phyloP scores from a whole-genome alignment of 2,113 vertebrate species.

The Ophthalmolycus amberensis region DNA sequence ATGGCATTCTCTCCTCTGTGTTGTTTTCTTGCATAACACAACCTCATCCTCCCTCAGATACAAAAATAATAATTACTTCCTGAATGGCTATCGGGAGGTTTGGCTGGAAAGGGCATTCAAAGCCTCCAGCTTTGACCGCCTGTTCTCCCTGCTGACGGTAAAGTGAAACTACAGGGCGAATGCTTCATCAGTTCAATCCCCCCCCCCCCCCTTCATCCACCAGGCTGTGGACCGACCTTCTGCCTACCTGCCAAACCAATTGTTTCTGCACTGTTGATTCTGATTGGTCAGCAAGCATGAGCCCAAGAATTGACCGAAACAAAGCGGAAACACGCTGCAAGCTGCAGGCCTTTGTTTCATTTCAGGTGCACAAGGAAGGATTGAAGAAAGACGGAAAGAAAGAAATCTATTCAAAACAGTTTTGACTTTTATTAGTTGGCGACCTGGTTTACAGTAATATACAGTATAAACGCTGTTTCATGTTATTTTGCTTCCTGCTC shows the following conservation, averaged over 20 bases:
- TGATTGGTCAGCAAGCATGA: slow-evolving; percentile 92
- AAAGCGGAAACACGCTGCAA: slow-evolving; percentile 41
- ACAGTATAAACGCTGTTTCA: slow-evolving; percentile 11
- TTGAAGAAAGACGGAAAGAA: slow-evolving; percentile 45
- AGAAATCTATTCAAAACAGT: slow-evolving; percentile 35
- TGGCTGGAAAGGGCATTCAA: slow-evolving; percentile 99
- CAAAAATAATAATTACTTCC: slow-evolving; percentile 99
- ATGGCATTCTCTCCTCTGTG: slow-evolving; percentile 82
- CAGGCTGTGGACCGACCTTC: slow-evolving; percentile 85
- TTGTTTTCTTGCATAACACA: slow-evolving; percentile 91
- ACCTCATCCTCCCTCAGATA: slow-evolving; percentile 95
- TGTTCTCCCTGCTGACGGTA: slow-evolving; percentile 99
- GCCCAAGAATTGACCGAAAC: slow-evolving; percentile 46
- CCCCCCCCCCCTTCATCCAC: slow-evolving; percentile 70
- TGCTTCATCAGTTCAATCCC: slow-evolving; percentile 82
- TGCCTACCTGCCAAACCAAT: slow-evolving; percentile 74
- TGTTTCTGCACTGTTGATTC: slow-evolving; percentile 84
- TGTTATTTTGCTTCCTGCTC: slow-evolving; percentile 33
- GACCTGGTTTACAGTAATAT: slow-evolving; percentile 25
- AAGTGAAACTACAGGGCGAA: slow-evolving; percentile 90
- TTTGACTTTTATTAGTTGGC: slow-evolving; percentile 30
- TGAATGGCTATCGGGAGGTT: slow-evolving; percentile 99
- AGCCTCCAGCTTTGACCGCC: slow-evolving; percentile 99
- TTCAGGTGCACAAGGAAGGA: slow-evolving; percentile 59
- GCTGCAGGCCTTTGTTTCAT: slow-evolving; percentile 59